Evolutionary conservation across 2,888 invertebrate species (phyloP).

Genomic region (Myopa testacea): DNA sequence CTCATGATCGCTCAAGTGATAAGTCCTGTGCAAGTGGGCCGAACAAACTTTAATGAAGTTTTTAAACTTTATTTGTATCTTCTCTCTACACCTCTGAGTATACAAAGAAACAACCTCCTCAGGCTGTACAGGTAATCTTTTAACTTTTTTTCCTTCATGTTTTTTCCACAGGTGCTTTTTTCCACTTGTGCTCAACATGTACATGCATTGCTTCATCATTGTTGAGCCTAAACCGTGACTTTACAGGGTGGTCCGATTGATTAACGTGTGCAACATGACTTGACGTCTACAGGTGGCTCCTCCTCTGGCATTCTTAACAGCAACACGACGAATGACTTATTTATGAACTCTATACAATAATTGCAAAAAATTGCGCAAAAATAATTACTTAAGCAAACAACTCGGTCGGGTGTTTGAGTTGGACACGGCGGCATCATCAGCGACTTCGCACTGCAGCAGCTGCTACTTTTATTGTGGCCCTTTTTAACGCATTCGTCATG

Average conservation of each 20-base stretch:
- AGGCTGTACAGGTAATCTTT: too few species aligned
- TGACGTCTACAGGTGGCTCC: constrained; percentile 14
- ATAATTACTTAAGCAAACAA: constrained; percentile 24
- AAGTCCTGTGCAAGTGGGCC: too few species aligned
- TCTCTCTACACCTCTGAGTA: too few species aligned
- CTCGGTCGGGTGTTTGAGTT: constrained; percentile 13
- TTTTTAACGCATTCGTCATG: constrained; percentile 24
- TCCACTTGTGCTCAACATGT: neutral
- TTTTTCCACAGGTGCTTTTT: neutral
- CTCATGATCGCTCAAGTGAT: too few species aligned
- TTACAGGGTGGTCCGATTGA: constrained; percentile 13
- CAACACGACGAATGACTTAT: constrained; percentile 23
- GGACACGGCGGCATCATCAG: constrained; percentile 13
- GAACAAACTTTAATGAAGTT: too few species aligned
- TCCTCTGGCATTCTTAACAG: constrained; percentile 1
- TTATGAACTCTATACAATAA: constrained; percentile 18
- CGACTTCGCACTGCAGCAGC: constrained; percentile 26
- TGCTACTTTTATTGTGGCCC: constrained; percentile 3
- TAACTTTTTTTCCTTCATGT: neutral
- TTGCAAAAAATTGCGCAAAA: constrained; percentile 21
- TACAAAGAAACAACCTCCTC: too few species aligned
- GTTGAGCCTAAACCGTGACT: neutral
- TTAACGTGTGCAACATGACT: constrained; percentile 10
- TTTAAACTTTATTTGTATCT: too few species aligned
- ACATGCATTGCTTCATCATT: neutral